Evolutionary conservation across 2,113 vertebrate genomes (phyloP).

Genomic region (Limanda limanda): DNA sequence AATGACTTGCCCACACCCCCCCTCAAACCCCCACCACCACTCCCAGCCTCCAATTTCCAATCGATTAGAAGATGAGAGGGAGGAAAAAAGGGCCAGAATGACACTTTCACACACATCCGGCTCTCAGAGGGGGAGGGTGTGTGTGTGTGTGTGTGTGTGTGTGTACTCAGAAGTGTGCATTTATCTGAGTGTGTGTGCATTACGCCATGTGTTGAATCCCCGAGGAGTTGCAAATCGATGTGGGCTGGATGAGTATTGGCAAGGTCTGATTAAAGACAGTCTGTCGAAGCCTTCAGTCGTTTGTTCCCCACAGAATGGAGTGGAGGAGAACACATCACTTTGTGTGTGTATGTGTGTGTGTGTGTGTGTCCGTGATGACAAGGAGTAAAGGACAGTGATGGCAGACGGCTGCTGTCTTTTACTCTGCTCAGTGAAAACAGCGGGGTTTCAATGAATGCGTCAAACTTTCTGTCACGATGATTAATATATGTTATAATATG

Average conservation of each 20-base stretch:
- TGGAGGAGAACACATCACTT: constrained; percentile 14
- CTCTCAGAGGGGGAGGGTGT: constrained; percentile 9
- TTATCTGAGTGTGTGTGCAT: not conserved
- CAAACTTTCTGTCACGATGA: constrained; percentile 33
- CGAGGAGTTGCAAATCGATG: constrained; percentile 66
- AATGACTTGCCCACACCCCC: constrained; percentile 25
- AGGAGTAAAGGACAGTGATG: constrained; percentile 9
- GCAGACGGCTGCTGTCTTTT: constrained; percentile 23
- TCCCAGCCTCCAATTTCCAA: constrained; percentile 51
- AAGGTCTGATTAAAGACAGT: constrained; percentile 65
- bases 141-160: not conserved
- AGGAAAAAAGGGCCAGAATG: constrained; percentile 50
- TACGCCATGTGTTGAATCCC: constrained; percentile 41
- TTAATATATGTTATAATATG: constrained; percentile 34
- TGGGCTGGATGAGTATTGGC: constrained; percentile 69
- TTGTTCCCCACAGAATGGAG: constrained; percentile 41
- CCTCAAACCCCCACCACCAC: constrained; percentile 12
- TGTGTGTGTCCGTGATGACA: not conserved
- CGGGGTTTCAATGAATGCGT: constrained; percentile 55
- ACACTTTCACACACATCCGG: constrained; percentile 64
- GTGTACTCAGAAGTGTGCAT: not conserved
- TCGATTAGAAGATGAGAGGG: constrained; percentile 74
- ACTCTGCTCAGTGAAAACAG: constrained; percentile 8
- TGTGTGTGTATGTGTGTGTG: constrained; percentile 13
- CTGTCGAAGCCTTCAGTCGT: constrained; percentile 55